Evolutionary conservation across 2,797 vertebrate species (phyloP).

Genomic region (Melanotaenia parkinsoni): DNA sequence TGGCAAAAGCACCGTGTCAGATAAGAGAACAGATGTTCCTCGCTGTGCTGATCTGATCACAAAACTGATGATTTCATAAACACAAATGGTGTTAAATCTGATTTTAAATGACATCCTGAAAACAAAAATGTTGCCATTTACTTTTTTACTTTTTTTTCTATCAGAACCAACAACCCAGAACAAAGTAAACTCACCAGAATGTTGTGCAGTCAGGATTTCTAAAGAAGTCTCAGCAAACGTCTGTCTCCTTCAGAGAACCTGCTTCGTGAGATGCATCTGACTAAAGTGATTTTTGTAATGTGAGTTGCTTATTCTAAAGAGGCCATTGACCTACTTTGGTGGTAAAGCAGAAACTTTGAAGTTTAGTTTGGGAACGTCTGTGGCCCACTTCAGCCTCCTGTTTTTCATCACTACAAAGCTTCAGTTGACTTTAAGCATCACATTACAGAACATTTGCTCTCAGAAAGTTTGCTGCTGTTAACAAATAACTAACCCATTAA

Average conservation of each 20-base stretch:
- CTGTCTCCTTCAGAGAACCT: neutral
- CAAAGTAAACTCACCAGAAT: constrained; percentile 43
- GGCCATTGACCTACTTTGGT: constrained; percentile 81
- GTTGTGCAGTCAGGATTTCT: neutral
- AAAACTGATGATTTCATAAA: neutral
- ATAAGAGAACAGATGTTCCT: neutral
- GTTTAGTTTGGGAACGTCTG: constrained; percentile 17
- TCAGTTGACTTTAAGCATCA: constrained; percentile 18
- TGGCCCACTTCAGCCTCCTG: constrained; percentile 67
- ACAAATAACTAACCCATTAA: constrained; percentile 19
- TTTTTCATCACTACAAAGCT: constrained; percentile 60
- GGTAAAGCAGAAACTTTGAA: constrained; percentile 63
- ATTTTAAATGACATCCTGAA: neutral
- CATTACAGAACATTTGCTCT: constrained; percentile 23
- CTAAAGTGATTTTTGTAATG: constrained; percentile 21
- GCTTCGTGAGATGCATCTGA: constrained; percentile 12
- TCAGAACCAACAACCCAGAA: neutral
- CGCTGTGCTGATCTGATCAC: neutral
- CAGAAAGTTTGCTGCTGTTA: constrained; percentile 32
- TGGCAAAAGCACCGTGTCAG: neutral
- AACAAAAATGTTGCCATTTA: neutral
- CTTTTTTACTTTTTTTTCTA: neutral
- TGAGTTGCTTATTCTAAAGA: constrained; percentile 54
- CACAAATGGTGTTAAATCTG: neutral
- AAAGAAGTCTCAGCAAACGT: neutral